Conservation (phyloP, 2,797 vertebrate species). For the Phoeniculus purpureus region DNA sequence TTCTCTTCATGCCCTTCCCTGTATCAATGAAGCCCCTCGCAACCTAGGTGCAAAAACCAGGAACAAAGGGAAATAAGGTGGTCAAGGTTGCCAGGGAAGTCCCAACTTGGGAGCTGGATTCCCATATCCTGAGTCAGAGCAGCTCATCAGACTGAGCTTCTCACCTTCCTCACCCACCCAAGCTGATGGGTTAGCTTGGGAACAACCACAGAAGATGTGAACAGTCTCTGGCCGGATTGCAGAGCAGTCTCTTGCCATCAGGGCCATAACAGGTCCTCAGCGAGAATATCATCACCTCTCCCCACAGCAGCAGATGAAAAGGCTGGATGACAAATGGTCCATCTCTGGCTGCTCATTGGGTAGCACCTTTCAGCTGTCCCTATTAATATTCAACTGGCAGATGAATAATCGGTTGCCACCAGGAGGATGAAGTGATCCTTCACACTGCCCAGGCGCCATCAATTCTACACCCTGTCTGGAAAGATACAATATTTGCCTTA, state of each 20-base stretch:
- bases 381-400: slow-evolving; percentile 69
- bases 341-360: slow-evolving; percentile 56
- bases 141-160: background rate
- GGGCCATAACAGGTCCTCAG: background rate
- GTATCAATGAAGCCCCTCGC: background rate
- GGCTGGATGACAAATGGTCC: slow-evolving; percentile 53
- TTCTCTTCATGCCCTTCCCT: background rate
- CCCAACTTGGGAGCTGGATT: background rate
- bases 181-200: background rate
- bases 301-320: slow-evolving; percentile 42
- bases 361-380: slow-evolving; percentile 42
- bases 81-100: background rate
- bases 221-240: background rate
- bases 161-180: background rate
- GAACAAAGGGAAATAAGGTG: background rate
- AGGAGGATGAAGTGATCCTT: slow-evolving; percentile 61
- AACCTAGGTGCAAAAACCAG: background rate
- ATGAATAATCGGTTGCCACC: slow-evolving; percentile 73
- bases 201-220: background rate
- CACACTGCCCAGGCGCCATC: slow-evolving; percentile 56
- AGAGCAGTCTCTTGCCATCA: background rate
- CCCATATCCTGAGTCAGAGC: background rate
- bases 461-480: slow-evolving; percentile 65
- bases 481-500: slow-evolving; percentile 56
- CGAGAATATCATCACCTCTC: background rate